Evolutionary conservation across 2,888 invertebrate genomes (phyloP), one percentile per base, ranked within the genome.

Genomic region (Netelia melanura): DNA sequence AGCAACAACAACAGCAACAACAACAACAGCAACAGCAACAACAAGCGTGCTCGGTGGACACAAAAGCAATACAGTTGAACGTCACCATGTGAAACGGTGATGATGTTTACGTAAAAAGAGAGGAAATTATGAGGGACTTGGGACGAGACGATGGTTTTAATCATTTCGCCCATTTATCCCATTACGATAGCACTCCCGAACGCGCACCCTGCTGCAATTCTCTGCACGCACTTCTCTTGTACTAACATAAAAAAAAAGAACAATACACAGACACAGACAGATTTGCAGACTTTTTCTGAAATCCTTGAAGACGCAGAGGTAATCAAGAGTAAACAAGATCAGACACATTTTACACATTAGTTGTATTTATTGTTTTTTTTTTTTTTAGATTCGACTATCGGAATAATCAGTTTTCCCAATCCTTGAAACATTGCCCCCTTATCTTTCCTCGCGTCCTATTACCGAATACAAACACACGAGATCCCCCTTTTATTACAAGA

Each of bases 211-310:
- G 92, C 92, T 93, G 93, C 93, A 92, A 93, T 92, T 92, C 93
- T 92, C 92, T 93, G 92, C 93, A 93, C 93, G 91, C 93, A 93
- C 93, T 92, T 92, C 91, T 93, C 93, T 92, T 93, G 93, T 93
- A 93, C 93, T 93, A 93, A 93, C 92, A 88, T 74, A 38, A 44
- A 75, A 58, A 58, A 58, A 56, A 56, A 21, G 17, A 17, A 8
- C 56, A 17, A 17, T n/a, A 44, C 62, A 74, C 9, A 70, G 61
- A 67, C 6, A 65, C 38, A 61, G 25, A 61, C 64, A 68, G 14
- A 75, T 65, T 17, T 17, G 58, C 17, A 3, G 8, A 58, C 21
- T 58, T 58, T 58, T 58, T 21, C 58, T 17, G 58, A 58, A 58
- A 58, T 21, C 10, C 21, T 21, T 9, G 17, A 52, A 58, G 25